Evolutionary conservation across 2,113 vertebrate species (phyloP), one percentile per base, ranked within the genome.

Genomic region (Neolamprologus cancellatus): DNA sequence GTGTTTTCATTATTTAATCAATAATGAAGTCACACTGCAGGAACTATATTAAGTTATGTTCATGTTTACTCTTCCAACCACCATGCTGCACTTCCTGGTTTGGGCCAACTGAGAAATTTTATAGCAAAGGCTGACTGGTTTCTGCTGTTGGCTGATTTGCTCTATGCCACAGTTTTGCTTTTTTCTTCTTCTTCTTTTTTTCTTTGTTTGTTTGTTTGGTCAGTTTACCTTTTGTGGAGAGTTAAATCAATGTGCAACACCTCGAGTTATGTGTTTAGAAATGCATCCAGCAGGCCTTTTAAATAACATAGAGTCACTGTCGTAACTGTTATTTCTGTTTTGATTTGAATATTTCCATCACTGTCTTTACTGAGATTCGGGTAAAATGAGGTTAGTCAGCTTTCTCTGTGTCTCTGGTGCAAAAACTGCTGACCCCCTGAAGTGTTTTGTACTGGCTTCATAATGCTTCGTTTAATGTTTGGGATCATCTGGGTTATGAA

Each of bases 401-500:
- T 17, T 10, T 39, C 6, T 15, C 15, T 17, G 15, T 18, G 25
- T 78, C n/a, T 90, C 5, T 54, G 28, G 32, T 55, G 69, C 17
- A 30, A 30, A 86, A 20, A 44, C 36, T 59, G 34, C 55, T n/a
- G 52, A 81, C 53, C 46, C 61, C 79, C 64, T 41, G 14, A 17
- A 50, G 44, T 53, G 64, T 84, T 81, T 57, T 57, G 30, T 66
- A 46, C 81, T 76, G 87, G 82, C 52, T 53, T 71, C 14, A 48
- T 85, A 66, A 84, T 85, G 48, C 48, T 76, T 90, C 69, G 83
- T 90, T 91, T 92, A 91, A 83, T 88, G 39, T 89, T 88, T 39
- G 34, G 84, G 87, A 89, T 90, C 89, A 89, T 87, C 44, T 39
- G 57, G 82, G 83, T 79, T 81, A 91, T 25, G 13, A 71, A 59